A percentile compares a stretch with the other conserved stretches of the same genome.
phyloP scores from a whole-genome alignment of 2,797 vertebrate species.

The Iguana delicatissima region DNA sequence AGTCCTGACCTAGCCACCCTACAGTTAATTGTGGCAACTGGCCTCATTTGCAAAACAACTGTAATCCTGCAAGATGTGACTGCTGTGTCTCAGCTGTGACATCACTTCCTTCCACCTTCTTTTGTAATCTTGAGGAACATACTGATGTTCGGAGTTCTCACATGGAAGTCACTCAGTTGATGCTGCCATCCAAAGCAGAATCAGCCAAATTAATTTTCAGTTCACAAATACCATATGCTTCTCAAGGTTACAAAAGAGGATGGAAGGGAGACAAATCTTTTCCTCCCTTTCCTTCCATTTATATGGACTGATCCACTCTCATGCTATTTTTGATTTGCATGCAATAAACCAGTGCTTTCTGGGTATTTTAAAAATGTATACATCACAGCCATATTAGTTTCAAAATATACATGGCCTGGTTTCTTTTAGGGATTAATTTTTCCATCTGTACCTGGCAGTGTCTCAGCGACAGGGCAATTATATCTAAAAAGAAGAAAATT shows the following conservation, averaged over 20 bases:
- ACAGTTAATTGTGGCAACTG: background rate
- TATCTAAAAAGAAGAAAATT: background rate
- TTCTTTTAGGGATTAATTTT: slow-evolving; percentile 21
- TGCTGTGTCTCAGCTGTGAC: background rate
- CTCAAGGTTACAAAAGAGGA: background rate
- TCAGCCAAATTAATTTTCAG: background rate
- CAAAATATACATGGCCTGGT: background rate
- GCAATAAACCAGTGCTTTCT: background rate
- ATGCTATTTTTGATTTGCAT: background rate
- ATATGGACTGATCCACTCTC: background rate
- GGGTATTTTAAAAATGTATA: background rate
- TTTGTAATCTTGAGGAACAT: too few species aligned
- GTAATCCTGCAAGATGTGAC: background rate
- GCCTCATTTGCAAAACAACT: background rate
- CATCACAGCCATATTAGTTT: background rate
- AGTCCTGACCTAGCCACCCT: too few species aligned
- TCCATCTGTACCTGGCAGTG: background rate
- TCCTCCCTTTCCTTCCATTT: background rate
- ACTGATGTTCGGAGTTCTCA: background rate
- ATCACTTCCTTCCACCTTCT: background rate
- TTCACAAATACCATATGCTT: background rate
- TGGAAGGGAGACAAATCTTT: background rate
- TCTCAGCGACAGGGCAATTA: background rate
- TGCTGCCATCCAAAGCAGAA: background rate
- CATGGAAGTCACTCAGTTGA: background rate